Conservation (phyloP, 2,888 invertebrate genomes). For the Pachydiplax longipennis region DNA sequence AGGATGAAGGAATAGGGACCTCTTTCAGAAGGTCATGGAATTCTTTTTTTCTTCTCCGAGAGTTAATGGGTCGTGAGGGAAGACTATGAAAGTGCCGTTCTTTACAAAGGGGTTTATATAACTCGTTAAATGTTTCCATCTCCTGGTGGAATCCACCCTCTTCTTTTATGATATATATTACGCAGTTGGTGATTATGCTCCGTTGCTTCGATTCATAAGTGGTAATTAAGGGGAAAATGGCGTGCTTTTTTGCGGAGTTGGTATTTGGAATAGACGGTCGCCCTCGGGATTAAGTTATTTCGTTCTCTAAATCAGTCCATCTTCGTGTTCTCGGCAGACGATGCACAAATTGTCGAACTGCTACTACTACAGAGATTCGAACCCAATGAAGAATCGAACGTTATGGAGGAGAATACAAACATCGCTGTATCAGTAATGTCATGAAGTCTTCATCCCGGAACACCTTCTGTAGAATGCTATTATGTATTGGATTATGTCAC, state of each 20-base stretch:
- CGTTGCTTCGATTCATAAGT: background rate
- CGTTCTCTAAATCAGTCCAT: no score
- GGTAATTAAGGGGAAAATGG: background rate
- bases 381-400: no score
- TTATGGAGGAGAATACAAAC: no score
- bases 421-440: no score
- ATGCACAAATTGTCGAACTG: background rate
- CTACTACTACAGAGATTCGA: background rate
- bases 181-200: background rate
- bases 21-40: background rate
- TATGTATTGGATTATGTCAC: no score
- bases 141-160: background rate
- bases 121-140: constrained; percentile 4
- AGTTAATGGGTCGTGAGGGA: background rate
- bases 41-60: background rate
- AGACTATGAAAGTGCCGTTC: background rate
- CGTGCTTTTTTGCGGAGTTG: background rate
- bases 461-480: no score
- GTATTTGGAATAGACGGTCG: no score
- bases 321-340: no score
- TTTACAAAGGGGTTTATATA: background rate
- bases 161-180: background rate
- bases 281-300: no score
- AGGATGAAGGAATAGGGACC: background rate
- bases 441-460: no score